Base-by-base conservation (phyloP, 2,797 vertebrate genomes). In the Xenopus petersii region DNA sequence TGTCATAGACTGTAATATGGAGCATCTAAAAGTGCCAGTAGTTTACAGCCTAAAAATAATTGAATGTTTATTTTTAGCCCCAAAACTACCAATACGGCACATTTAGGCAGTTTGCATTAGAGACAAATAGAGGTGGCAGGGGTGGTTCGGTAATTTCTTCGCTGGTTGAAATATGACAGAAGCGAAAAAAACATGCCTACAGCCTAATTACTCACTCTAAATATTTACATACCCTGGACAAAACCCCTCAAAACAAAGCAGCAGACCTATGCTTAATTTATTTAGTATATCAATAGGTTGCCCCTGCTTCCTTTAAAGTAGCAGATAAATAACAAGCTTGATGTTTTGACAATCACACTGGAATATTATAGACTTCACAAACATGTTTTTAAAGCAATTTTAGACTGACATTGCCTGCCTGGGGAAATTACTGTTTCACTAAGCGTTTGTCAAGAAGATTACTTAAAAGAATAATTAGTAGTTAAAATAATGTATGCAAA, bases 401-500 rank as follows among this genome's bases (percentile, higher is more conserved):
- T 64, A 54, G 60, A 64, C 70, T 72, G 70, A 72, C 70, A 72
- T 26, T 64, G 48, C 60, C 70, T 72, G 70, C 63, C 70, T 64
- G 26, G 60, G 63, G 61, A 63, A 72, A 72, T 72, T 64, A 72
- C 70, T 64, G 70, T 72, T 72, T 64, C 61, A 42, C 70, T 72
- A 64, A 64, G 61, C 48, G 60, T 60, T 72, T 72, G 70, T 72
- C 70, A 72, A 64, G 70, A 64, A 72, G 48, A 72, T 72, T 72
- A 64, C 70, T 64, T 64, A 72, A 64, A 72, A 51, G 15, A 72
- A 71, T 71, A 72, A 72, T 72, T 72, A 72, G 70, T 72, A 72
- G 47, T 72, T 72, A 72, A 72, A 72, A 72, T 72, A 72, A 72
- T 55, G 60, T 72, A 72, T 72, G 70, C 70, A 64, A 72, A 55